Percentiles rank a stretch among this genome's conserved stretches.
These are phyloP conservation scores for Umimayanthus chanpuru DNA, from an alignment of 92 coral and sea anemone genomes.

Conservation along the genomic window DNA sequence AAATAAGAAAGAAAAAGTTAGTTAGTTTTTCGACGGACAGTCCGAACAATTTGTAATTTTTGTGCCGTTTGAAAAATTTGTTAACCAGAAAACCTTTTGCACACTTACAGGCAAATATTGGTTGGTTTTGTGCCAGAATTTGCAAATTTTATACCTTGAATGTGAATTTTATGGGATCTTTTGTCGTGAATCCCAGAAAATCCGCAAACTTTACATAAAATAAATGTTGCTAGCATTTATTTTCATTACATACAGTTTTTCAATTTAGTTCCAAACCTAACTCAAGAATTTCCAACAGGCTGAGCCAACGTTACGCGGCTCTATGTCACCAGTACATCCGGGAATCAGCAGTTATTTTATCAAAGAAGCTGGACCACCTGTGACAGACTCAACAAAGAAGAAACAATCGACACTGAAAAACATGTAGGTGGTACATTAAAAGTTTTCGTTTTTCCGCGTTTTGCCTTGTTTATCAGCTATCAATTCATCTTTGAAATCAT, in stretches of 20 bases:
- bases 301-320: background rate
- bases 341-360: conserved; percentile 77
- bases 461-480: background rate
- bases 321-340: conserved; percentile 15
- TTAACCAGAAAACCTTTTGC: background rate
- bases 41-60: no score
- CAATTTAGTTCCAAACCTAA: background rate
- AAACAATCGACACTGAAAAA: conserved; percentile 71
- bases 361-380: conserved; percentile 38
- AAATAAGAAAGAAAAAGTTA: no score
- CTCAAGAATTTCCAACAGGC: background rate
- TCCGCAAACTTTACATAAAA: background rate
- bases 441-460: background rate
- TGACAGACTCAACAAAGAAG: conserved; percentile 75
- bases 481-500: background rate
- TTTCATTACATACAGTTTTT: background rate
- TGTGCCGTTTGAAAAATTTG: background rate
- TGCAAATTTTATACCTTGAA: background rate
- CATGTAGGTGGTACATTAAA: conserved; percentile 63
- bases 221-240: no score
- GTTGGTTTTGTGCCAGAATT: background rate
- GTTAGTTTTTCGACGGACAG: background rate
- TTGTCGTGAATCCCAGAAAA: background rate
- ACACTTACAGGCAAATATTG: background rate
- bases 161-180: background rate